These are phyloP conservation scores for Ormyrus rosae DNA, from an alignment of 2,888 invertebrate species.

Conservation along the genomic window DNA sequence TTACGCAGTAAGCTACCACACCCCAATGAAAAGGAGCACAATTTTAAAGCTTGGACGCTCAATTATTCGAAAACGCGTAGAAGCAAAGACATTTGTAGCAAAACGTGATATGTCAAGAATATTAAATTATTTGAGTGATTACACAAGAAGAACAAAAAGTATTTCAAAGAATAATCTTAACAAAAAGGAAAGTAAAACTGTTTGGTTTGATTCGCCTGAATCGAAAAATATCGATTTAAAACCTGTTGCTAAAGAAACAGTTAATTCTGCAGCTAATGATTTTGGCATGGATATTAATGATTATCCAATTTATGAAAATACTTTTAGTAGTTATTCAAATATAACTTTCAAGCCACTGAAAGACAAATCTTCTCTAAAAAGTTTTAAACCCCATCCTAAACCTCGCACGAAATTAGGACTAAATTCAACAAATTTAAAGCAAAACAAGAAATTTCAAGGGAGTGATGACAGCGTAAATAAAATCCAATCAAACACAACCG, in stretches of 20 bases:
- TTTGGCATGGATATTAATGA: slow-evolving; percentile 12
- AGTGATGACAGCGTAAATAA: slow-evolving; percentile 19
- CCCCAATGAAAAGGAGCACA: slow-evolving; percentile 63
- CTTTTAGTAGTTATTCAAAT: neutral
- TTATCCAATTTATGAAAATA: slow-evolving; percentile 5
- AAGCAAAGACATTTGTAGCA: slow-evolving; percentile 53
- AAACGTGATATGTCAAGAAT: slow-evolving; percentile 49
- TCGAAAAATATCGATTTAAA: slow-evolving; percentile 35
- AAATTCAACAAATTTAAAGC: neutral
- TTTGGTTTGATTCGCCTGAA: slow-evolving; percentile 51
- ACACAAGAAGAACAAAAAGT: slow-evolving; percentile 43
- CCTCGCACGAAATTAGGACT: neutral
- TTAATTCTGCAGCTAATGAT: neutral
- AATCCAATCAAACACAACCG: neutral
- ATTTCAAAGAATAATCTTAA: slow-evolving; percentile 47
- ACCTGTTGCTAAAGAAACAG: slow-evolving; percentile 5
- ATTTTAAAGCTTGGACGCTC: slow-evolving; percentile 71
- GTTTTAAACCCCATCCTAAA: slow-evolving; percentile 32
- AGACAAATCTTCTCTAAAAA: slow-evolving; percentile 25
- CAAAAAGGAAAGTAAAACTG: slow-evolving; percentile 42
- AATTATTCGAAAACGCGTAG: slow-evolving; percentile 63
- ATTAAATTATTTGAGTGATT: slow-evolving; percentile 44
- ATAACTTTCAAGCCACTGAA: neutral
- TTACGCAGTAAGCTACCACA: slow-evolving; percentile 58
- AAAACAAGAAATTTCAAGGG: neutral